Percentiles rank a stretch among this genome's conserved stretches.
These are phyloP conservation scores for Oopsacas minuta DNA, from an alignment of 37 sponge, comb jelly and placozoan species.

Conservation along the genomic window DNA sequence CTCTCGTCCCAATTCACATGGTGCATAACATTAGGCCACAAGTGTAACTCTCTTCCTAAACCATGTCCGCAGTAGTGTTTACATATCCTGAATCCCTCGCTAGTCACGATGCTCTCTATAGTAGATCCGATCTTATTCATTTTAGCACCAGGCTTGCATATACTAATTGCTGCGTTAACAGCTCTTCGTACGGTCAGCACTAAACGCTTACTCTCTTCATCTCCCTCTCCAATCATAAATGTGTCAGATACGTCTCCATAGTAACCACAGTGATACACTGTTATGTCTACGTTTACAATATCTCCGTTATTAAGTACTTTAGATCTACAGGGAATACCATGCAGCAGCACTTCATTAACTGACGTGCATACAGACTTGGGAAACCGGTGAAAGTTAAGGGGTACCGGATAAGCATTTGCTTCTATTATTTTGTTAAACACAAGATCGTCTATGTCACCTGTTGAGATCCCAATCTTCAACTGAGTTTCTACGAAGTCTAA, in stretches of 20 bases:
- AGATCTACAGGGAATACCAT: slow-evolving; percentile 26
- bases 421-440: slow-evolving; percentile 22
- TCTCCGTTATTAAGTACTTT: slow-evolving; percentile 25
- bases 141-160: not conserved
- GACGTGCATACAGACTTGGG: slow-evolving; percentile 44
- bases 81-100: slow-evolving; percentile 25
- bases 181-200: not conserved
- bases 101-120: not conserved
- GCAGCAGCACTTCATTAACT: slow-evolving; percentile 35
- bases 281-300: slow-evolving; percentile 33
- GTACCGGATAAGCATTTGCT: slow-evolving; percentile 28
- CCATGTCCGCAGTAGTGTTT: slow-evolving; percentile 36
- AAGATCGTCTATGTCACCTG: slow-evolving; percentile 30
- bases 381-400: slow-evolving; percentile 37
- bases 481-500: not conserved
- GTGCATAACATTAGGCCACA: slow-evolving; percentile 25
- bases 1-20: not conserved
- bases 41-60: slow-evolving; percentile 28
- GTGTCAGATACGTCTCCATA: slow-evolving; percentile 19
- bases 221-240: not conserved
- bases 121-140: not conserved
- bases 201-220: not conserved
- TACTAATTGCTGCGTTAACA: not conserved
- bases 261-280: slow-evolving; percentile 19
- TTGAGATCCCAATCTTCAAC: slow-evolving; percentile 13